Base-by-base conservation (phyloP, 2,888 invertebrate genomes). In the Synergus gifuensis region DNA sequence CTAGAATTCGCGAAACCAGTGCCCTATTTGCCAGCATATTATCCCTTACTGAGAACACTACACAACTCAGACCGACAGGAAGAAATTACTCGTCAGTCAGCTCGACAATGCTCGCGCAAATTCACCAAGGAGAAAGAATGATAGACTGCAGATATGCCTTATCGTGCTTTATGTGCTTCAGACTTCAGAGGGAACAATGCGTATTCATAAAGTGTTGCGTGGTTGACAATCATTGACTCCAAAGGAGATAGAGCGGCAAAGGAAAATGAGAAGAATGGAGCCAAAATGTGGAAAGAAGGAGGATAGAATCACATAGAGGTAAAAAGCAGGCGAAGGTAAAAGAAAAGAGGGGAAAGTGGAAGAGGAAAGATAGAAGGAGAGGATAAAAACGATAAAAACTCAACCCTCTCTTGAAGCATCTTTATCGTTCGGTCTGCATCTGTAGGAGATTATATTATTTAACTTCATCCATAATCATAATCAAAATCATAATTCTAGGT, bases 301-400 rank as follows among this genome's bases (percentile, higher is more conserved):
- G 44, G 76, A 66, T 16, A 42, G n/a, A 18, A 66, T 1, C 42
- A 28, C 16, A 64, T 16, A 0, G n/a, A 9, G 54, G n/a, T 54
- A 54, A 54, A 54, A 54, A 9, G 54, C 54, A 18, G 3, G 9
- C 16, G 28, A 11, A n/a, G 9, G 28, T 73, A 11, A 46, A 67
- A 44, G 18, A 63, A 63, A 8, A 11, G 11, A n/a, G 11, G 42
- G n/a, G 42, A 18, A 44, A 66, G 8, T 40, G 8, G 28, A 49
- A 54, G 54, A 85, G 85, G 82, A 79, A 85, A 73, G n/a, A 73
- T 73, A 73, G 76, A 63, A 69, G 18, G n/a, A n/a, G n/a, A n/a
- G n/a, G n/a, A n/a, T n/a, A n/a, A 85, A 85, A 85, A 86, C 83
- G 85, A 87, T 85, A 85, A 86, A 86, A 86, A 87, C 85, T 86